These are phyloP conservation scores for Pelusios castaneus DNA, from an alignment of 2,113 vertebrate species.

Conservation along the genomic window DNA sequence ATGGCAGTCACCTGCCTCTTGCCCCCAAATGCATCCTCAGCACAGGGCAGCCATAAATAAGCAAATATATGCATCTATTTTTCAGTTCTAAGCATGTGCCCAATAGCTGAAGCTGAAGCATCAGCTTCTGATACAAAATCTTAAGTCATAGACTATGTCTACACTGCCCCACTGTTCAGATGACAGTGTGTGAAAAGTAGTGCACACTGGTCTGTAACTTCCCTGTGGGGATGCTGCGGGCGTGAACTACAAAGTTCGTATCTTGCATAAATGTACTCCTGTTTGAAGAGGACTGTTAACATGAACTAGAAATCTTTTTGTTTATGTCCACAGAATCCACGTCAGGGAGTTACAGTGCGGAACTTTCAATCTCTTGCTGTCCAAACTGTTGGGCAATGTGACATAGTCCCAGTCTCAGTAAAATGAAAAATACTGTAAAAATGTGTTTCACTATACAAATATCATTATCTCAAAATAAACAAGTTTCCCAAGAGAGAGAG, in stretches of 20 bases:
- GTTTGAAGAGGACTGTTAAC: no score
- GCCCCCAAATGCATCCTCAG: background rate
- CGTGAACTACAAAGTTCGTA: no score
- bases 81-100: background rate
- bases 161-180: no score
- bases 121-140: background rate
- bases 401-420: background rate
- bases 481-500: background rate
- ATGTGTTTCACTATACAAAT: background rate
- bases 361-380: background rate
- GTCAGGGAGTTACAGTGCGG: background rate
- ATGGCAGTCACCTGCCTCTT: background rate
- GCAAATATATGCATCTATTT: background rate
- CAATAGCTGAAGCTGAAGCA: background rate
- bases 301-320: no score
- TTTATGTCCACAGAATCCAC: background rate
- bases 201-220: no score
- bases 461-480: constrained; percentile 4
- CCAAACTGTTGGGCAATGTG: background rate
- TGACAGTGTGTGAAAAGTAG: no score
- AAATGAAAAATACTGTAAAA: background rate
- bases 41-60: background rate
- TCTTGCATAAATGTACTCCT: no score
- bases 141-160: background rate
- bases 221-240: no score